These are phyloP conservation scores for Chalcosyrphus nemorum DNA, from an alignment of 2,888 invertebrate species.

Conservation along the genomic window DNA sequence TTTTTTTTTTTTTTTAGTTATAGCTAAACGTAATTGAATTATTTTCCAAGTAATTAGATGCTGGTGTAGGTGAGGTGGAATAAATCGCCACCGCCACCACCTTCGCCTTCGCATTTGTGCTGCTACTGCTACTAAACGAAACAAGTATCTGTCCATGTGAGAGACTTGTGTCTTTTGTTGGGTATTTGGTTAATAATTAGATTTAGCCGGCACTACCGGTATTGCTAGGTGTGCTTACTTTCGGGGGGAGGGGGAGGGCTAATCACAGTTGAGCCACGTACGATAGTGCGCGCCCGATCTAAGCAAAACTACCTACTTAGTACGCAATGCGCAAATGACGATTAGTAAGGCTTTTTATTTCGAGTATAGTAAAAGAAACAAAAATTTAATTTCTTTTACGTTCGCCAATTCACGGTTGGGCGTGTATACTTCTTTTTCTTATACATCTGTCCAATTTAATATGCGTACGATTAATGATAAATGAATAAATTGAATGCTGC, in stretches of 20 bases:
- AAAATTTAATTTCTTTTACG: constrained; percentile 49
- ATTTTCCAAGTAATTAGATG: constrained; percentile 39
- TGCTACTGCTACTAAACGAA: neutral
- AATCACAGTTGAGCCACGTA: constrained; percentile 36
- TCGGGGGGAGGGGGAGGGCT: neutral
- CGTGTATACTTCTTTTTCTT: constrained; percentile 27
- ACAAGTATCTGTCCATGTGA: constrained; percentile 1
- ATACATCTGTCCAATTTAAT: constrained; percentile 68
- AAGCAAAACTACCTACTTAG: constrained; percentile 61
- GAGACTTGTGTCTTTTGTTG: constrained; percentile 26
- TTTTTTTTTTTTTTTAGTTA: constrained; percentile 13
- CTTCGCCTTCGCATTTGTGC: too few species aligned
- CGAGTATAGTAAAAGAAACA: constrained; percentile 14
- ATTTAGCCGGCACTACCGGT: constrained; percentile 40
- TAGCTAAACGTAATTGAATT: constrained; percentile 50
- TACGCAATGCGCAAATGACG: constrained; percentile 63
- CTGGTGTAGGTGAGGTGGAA: constrained; percentile 52
- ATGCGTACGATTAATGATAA: constrained; percentile 71
- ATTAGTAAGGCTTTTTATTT: constrained; percentile 40
- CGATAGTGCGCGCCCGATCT: constrained; percentile 36
- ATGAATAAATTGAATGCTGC: constrained; percentile 67
- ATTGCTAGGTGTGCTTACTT: constrained; percentile 41
- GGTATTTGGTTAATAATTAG: constrained; percentile 35
- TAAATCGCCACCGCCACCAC: constrained; percentile 5
- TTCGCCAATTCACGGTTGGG: constrained; percentile 53